A percentile compares a stretch with the other conserved stretches of the same genome.
Evolutionary conservation across 1,140 invertebrate genomes (phyloP).

Genomic region (Chlorops oryzae): DNA sequence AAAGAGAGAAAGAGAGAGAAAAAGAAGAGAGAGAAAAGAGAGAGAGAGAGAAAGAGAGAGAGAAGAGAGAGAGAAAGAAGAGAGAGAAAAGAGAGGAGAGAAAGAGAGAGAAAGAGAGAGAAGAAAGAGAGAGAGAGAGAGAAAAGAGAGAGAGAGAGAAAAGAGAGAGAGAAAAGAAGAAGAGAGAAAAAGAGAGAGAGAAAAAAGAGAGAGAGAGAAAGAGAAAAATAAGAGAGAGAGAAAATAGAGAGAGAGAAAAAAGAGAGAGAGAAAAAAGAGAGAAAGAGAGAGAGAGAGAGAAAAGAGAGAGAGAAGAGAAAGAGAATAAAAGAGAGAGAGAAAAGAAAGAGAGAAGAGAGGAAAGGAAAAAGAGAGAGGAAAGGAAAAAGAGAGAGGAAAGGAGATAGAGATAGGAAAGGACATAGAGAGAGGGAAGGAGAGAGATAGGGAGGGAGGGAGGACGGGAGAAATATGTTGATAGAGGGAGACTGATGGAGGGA

Average conservation of each 20-base stretch:
- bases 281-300: neutral
- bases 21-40: neutral
- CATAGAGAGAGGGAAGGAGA: too few species aligned
- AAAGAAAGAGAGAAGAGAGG: neutral
- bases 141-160: neutral
- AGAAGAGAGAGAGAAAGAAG: neutral
- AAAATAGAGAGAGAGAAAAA: neutral
- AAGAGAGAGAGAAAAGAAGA: neutral
- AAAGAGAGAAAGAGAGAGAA: neutral
- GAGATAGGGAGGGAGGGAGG: neutral
- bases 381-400: too few species aligned
- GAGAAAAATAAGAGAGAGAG: neutral
- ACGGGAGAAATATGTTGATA: neutral
- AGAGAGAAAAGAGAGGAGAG: neutral
- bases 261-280: neutral
- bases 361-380: neutral
- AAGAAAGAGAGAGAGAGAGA: neutral
- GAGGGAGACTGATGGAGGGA: neutral
- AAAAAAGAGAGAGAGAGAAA: neutral
- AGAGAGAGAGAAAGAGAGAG: neutral
- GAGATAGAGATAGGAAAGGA: too few species aligned
- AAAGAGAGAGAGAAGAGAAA: neutral
- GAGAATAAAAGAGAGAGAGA: neutral
- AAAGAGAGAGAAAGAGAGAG: neutral
- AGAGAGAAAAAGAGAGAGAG: neutral